Base-by-base conservation (phyloP, 2,113 vertebrate genomes). In the Acrocephalus kingi region DNA sequence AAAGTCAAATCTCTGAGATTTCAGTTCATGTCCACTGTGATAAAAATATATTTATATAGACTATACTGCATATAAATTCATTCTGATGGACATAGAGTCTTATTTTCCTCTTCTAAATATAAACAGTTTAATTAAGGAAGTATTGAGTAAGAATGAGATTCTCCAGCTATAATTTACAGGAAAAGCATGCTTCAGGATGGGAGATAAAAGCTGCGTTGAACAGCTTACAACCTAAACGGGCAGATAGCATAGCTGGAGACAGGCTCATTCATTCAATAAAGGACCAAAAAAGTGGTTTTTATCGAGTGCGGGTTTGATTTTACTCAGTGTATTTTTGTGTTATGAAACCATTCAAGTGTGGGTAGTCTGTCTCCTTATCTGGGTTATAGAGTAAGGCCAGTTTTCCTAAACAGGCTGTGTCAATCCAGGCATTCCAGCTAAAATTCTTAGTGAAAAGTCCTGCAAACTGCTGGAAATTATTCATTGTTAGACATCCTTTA, bases 241-340 rank as follows among this genome's bases (percentile, higher is more conserved):
- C 41, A 92, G 58, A 52, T 56, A 72, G 48, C 27, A 49, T 30
- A 76, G 16, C 28, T 82, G 55, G 73, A 90, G 56, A 86, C 46
- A 73, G 66, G 9, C 23, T 87, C 68, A 75, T 78, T 89, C 68
- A 75, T 78, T 92, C 62, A 90, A 48, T 84, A 62, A 89, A 81
- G 13, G 28, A 22, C 11, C 7, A 48, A 67, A 86, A 81, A 46
- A 21, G 33, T 4, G 3, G 10, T 74, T 55, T 95, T 86, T 90
- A 67, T 66, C 52, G 73, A 56, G 25, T n/a, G 58, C 62, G 21
- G 27, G 81, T 93, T 89, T 90, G 39, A 82, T 94, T 96, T 93
- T 83, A 30, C 8, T n/a, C 19, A 12, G 33, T 78, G 28, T 56
- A 30, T 78, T 83, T 94, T 54, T 6, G 2, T 31, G 64, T 84